phyloP scores from a whole-genome alignment of 2,888 invertebrate species.

The Stenchaetothrips biformis region DNA sequence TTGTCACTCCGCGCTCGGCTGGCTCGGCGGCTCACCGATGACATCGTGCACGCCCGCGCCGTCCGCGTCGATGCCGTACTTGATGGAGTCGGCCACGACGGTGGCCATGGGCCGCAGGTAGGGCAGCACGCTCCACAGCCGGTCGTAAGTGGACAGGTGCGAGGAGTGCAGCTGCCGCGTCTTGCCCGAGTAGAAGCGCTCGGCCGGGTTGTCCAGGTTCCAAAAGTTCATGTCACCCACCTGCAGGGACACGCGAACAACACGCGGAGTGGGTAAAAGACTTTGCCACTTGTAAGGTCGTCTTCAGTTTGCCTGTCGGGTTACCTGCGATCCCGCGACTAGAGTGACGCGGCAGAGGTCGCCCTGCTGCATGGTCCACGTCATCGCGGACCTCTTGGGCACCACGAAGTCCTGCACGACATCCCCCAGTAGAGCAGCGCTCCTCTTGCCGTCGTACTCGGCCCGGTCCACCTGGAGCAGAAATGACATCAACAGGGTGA shows the following conservation, averaged over 20 bases:
- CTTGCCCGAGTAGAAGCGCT: slow-evolving; percentile 50
- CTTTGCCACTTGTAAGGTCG: too few species aligned
- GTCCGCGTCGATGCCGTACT: slow-evolving; percentile 46
- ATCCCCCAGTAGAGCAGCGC: slow-evolving; percentile 32
- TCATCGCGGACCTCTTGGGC: slow-evolving; percentile 37
- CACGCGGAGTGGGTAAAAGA: background rate
- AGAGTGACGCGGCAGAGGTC: slow-evolving; percentile 37
- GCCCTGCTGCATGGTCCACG: slow-evolving; percentile 39
- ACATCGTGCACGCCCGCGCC: slow-evolving; percentile 35
- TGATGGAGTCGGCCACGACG: slow-evolving; percentile 48
- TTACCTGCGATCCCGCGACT: background rate
- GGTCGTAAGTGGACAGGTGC: slow-evolving; percentile 48
- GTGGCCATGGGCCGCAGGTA: slow-evolving; percentile 50
- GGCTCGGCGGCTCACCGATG: slow-evolving; percentile 29
- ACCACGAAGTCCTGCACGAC: slow-evolving; percentile 30
- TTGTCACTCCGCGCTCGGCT: too few species aligned
- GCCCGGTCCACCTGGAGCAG: slow-evolving; percentile 29
- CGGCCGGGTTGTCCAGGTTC: slow-evolving; percentile 48
- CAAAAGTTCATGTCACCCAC: slow-evolving; percentile 50
- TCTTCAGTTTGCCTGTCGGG: slow-evolving; percentile 19
- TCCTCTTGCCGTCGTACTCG: slow-evolving; percentile 32
- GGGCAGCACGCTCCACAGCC: slow-evolving; percentile 50
- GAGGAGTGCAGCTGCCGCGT: slow-evolving; percentile 49
- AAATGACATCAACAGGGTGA: too few species aligned
- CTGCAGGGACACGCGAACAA: slow-evolving; percentile 32